phyloP scores from a whole-genome alignment of 2,797 vertebrate genomes.

The Hydrophis major region DNA sequence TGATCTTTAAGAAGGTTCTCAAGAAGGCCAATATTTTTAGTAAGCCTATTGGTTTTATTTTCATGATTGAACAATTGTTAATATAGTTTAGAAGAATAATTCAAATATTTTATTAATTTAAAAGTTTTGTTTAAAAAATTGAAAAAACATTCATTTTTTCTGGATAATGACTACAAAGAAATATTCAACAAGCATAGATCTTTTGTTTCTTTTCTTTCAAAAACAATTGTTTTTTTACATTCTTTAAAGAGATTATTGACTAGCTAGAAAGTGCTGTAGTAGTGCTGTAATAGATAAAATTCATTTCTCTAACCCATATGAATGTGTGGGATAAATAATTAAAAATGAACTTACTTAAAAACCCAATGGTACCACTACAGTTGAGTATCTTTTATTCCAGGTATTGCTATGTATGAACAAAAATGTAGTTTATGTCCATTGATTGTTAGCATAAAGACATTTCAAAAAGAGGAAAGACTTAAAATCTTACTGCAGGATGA shows the following conservation, averaged over 20 bases:
- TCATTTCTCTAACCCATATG: neutral
- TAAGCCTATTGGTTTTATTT: neutral
- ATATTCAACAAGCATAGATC: neutral
- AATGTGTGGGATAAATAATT: neutral
- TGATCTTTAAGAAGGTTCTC: neutral
- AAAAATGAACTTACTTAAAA: neutral
- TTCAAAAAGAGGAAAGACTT: neutral
- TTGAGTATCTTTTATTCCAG: neutral
- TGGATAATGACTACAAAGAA: neutral
- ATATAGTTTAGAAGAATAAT: neutral
- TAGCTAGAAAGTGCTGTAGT: neutral
- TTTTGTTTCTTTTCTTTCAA: neutral
- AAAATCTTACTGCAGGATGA: neutral
- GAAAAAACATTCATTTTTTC: neutral
- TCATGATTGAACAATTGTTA: neutral
- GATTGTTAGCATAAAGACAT: neutral
- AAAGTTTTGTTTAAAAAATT: neutral
- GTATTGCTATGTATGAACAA: neutral
- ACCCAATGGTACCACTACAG: neutral
- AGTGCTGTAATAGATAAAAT: neutral
- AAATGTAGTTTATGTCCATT: neutral
- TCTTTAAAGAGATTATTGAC: neutral
- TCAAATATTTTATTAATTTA: neutral
- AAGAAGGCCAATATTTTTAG: neutral
- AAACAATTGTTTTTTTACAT: neutral